phyloP scores from a whole-genome alignment of 2,797 vertebrate species.

The Darevskia mixta region DNA sequence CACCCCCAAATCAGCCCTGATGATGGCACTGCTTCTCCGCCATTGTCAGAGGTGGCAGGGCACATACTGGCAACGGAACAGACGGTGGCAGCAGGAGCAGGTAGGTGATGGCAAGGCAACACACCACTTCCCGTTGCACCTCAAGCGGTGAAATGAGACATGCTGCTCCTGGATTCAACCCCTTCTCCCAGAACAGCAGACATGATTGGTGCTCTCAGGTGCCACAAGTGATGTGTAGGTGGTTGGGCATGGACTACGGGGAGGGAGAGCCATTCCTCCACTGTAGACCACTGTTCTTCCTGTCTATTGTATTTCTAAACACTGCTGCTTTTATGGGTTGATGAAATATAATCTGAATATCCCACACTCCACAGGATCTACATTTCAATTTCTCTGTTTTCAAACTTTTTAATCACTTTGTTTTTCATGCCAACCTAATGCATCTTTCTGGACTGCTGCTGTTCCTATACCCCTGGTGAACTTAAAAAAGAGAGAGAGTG shows the following conservation, averaged over 20 bases:
- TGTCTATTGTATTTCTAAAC: background rate
- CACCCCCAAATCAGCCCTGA: no score
- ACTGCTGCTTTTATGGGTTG: slow-evolving; percentile 11
- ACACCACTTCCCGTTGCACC: no score
- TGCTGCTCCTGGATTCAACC: background rate
- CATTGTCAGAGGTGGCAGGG: no score
- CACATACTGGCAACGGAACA: no score
- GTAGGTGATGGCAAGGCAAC: no score
- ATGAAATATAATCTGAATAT: slow-evolving; percentile 23
- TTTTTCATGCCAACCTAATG: slow-evolving; percentile 46
- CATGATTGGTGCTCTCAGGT: background rate
- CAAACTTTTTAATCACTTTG: slow-evolving; percentile 29
- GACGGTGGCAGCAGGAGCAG: no score
- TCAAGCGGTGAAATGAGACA: no score
- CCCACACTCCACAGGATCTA: slow-evolving; percentile 46
- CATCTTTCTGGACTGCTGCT: slow-evolving; percentile 20
- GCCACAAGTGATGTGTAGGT: no score
- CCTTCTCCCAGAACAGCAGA: background rate
- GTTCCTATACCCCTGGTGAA: slow-evolving; percentile 30
- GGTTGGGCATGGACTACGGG: background rate
- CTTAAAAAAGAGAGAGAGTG: slow-evolving; percentile 4
- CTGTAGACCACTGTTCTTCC: background rate
- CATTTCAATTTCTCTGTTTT: slow-evolving; percentile 61
- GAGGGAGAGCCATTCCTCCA: background rate
- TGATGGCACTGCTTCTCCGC: no score